Evolutionary conservation across 2,888 invertebrate genomes (phyloP).

Genomic region (Chrysina gloriosa): DNA sequence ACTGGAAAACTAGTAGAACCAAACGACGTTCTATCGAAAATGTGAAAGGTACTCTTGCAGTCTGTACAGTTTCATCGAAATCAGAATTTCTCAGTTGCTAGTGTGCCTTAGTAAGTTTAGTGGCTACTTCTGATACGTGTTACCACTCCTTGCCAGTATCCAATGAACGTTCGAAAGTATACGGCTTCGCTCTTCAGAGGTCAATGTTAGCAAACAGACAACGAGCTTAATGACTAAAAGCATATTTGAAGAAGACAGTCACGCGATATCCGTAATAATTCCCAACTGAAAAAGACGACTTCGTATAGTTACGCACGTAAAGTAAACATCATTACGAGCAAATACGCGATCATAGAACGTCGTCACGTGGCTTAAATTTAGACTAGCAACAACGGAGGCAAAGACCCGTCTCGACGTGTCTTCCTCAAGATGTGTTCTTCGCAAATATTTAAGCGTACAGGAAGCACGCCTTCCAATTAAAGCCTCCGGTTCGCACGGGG

Average conservation of each 20-base stretch:
- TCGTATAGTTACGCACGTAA: background rate
- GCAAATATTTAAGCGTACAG: slow-evolving; percentile 18
- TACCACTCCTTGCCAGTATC: too few species aligned
- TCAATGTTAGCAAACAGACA: too few species aligned
- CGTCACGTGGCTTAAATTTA: background rate
- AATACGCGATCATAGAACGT: background rate
- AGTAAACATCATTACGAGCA: background rate
- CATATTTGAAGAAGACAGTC: too few species aligned
- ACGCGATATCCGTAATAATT: too few species aligned
- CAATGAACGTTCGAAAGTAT: too few species aligned
- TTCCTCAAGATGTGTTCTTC: slow-evolving; percentile 16
- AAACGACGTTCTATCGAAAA: background rate
- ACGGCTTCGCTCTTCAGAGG: too few species aligned
- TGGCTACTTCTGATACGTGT: too few species aligned
- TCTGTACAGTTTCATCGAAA: too few species aligned
- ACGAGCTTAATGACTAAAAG: too few species aligned
- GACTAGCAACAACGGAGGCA: slow-evolving; percentile 5
- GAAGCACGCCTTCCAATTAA: slow-evolving; percentile 10
- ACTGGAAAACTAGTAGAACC: background rate
- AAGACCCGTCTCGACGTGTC: background rate
- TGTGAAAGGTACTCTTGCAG: too few species aligned
- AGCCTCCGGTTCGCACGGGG: background rate
- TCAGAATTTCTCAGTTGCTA: too few species aligned
- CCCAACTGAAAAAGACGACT: background rate
- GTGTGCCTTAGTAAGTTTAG: too few species aligned